phyloP scores from a whole-genome alignment of 2,888 invertebrate genomes.

The Laothoe populi region DNA sequence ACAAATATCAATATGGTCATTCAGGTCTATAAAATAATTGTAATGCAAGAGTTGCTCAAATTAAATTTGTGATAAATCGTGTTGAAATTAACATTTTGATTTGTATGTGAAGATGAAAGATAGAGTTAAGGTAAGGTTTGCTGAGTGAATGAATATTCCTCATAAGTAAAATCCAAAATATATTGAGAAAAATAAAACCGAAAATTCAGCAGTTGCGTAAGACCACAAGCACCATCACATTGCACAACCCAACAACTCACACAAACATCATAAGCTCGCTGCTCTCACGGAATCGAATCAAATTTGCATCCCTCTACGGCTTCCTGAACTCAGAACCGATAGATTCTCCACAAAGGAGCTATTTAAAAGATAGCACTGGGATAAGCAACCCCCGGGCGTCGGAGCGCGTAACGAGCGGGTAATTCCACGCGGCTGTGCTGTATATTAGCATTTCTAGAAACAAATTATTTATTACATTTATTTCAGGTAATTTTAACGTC shows the following conservation, averaged over 20 bases:
- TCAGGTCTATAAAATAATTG: too few relatives aligned
- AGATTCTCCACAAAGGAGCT: constrained; percentile 61
- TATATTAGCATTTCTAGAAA: constrained; percentile 12
- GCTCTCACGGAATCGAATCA: constrained; percentile 29
- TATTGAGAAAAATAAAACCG: background rate
- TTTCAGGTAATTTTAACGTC: background rate
- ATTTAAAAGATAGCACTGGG: constrained; percentile 61
- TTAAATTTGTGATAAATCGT: too few relatives aligned
- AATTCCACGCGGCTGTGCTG: constrained; percentile 18
- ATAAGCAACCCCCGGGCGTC: constrained; percentile 47
- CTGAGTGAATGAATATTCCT: too few relatives aligned
- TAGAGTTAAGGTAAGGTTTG: too few relatives aligned
- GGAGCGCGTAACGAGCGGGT: constrained; percentile 37
- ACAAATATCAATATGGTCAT: too few relatives aligned
- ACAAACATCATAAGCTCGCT: constrained; percentile 31
- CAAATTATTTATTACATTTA: constrained; percentile 6
- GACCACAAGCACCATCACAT: background rate
- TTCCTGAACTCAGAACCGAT: constrained; percentile 43
- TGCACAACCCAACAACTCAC: constrained; percentile 26
- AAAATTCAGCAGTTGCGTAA: background rate
- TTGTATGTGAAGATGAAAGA: too few relatives aligned
- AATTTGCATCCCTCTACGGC: constrained; percentile 48
- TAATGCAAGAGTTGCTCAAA: too few relatives aligned
- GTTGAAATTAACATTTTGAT: too few relatives aligned
- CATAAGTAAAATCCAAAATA: too few relatives aligned